Evolutionary conservation across 2,113 vertebrate species (phyloP).

Genomic region (Pundamilia nyererei): DNA sequence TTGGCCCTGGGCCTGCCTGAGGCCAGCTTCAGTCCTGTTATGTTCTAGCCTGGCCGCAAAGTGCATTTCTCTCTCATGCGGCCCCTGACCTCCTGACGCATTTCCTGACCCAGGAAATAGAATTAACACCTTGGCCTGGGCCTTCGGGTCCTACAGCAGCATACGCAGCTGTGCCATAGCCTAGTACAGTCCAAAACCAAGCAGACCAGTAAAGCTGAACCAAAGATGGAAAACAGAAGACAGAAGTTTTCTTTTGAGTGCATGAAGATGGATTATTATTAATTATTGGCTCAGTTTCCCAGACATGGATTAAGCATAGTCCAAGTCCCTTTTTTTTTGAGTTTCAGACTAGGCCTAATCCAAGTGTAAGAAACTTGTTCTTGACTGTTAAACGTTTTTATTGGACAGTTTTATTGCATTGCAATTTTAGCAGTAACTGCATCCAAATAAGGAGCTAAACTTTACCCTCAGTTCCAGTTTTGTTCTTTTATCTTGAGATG

Average conservation of each 20-base stretch:
- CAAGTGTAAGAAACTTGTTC: not conserved
- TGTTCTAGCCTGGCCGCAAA: constrained; percentile 28
- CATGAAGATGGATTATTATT: not conserved
- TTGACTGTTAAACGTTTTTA: rapidly evolving
- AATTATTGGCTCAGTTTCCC: not conserved
- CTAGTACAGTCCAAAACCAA: constrained; percentile 2
- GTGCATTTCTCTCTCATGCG: constrained; percentile 38
- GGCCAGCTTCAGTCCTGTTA: constrained; percentile 10
- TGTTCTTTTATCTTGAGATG: not conserved
- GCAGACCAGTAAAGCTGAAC: not conserved
- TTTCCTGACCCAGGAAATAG: constrained; percentile 78
- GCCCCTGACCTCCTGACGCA: constrained; percentile 62
- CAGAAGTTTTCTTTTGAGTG: not conserved
- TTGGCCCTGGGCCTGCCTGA: constrained; percentile 19
- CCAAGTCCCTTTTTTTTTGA: not conserved
- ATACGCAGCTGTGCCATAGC: constrained; percentile 61
- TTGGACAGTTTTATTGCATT: not conserved
- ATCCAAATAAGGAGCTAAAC: not conserved
- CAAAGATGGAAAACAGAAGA: not conserved
- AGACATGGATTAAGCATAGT: not conserved
- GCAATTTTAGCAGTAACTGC: not conserved
- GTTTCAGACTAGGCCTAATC: not conserved
- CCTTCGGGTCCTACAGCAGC: constrained; percentile 39
- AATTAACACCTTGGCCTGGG: constrained; percentile 71
- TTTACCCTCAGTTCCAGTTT: not conserved